Evolutionary conservation across 2,888 invertebrate species (phyloP).

Genomic region (Myopa testacea): DNA sequence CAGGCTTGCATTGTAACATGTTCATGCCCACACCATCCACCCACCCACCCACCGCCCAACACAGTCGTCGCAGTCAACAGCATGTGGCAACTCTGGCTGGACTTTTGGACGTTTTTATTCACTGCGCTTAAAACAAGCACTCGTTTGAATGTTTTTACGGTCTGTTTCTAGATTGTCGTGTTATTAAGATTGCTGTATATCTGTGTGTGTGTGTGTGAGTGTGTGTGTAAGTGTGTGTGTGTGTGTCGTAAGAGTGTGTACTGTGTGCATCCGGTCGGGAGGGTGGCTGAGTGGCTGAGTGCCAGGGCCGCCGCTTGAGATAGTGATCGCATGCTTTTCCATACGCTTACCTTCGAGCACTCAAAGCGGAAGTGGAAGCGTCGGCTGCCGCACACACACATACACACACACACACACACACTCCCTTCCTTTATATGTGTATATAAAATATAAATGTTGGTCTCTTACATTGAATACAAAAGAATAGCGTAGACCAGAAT

Average conservation of each 20-base stretch:
- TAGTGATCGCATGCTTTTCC: constrained; percentile 26
- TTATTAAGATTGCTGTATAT: not conserved
- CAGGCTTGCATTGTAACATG: not conserved
- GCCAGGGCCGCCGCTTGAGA: constrained; percentile 18
- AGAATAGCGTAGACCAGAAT: too few relatives aligned
- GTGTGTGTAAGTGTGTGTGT: not conserved
- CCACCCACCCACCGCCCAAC: not conserved
- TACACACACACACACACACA: not conserved
- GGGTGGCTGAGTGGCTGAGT: not conserved
- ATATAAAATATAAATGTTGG: too few relatives aligned
- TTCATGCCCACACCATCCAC: not conserved
- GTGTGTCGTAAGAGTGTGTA: constrained; percentile 6
- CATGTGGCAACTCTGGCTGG: not conserved
- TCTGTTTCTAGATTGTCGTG: constrained; percentile 2
- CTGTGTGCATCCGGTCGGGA: constrained; percentile 1
- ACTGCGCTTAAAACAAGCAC: not conserved
- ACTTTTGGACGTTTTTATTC: constrained; percentile 27
- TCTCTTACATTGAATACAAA: too few relatives aligned
- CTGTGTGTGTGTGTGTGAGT: not conserved
- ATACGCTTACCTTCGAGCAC: constrained; percentile 26
- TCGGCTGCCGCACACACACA: constrained; percentile 6
- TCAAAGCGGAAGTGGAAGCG: constrained; percentile 28
- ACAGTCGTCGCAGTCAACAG: not conserved
- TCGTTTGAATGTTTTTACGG: constrained; percentile 6
- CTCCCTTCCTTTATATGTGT: not conserved